These are phyloP conservation scores for Lamellibrachia satsuma DNA, from an alignment of 2,888 invertebrate species.

Conservation along the genomic window DNA sequence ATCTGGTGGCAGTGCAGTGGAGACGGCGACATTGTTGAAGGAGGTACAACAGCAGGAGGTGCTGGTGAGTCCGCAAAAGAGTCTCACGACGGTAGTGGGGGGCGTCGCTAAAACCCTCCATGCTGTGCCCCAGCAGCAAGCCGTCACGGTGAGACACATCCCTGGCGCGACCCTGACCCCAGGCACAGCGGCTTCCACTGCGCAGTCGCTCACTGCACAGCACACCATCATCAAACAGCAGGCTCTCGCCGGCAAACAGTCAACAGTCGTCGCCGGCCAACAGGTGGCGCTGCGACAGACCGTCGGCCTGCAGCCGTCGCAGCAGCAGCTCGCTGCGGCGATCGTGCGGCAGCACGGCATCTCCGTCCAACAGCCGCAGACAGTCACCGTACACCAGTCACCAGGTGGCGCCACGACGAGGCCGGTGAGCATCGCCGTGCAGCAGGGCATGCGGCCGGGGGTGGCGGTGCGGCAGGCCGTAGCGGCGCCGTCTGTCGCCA, in stretches of 20 bases:
- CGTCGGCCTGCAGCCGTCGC: constrained; percentile 21
- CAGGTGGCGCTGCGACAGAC: constrained; percentile 24
- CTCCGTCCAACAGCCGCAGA: constrained; percentile 26
- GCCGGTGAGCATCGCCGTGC: constrained; percentile 26
- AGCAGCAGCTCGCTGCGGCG: constrained; percentile 19
- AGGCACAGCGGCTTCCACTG: constrained; percentile 24
- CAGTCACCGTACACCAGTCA: constrained; percentile 24
- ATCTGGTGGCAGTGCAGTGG: constrained; percentile 20
- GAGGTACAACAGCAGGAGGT: constrained; percentile 32
- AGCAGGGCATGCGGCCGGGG: constrained; percentile 46
- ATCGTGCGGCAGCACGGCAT: not conserved
- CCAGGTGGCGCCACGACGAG: constrained; percentile 19
- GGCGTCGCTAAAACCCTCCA: not conserved
- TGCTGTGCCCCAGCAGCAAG: not conserved
- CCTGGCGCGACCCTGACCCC: constrained; percentile 22
- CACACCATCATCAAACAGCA: constrained; percentile 6
- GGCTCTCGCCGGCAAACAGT: constrained; percentile 7
- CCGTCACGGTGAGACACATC: not conserved
- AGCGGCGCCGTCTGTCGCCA: not conserved
- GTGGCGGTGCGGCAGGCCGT: constrained; percentile 21
- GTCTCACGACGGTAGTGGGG: not conserved
- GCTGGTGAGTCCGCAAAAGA: constrained; percentile 31
- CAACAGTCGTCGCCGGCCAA: not conserved
- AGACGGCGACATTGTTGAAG: constrained; percentile 27
- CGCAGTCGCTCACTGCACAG: not conserved